Evolutionary conservation across 2,797 vertebrate species (phyloP).

Genomic region (Chaetodon trifasciatus): DNA sequence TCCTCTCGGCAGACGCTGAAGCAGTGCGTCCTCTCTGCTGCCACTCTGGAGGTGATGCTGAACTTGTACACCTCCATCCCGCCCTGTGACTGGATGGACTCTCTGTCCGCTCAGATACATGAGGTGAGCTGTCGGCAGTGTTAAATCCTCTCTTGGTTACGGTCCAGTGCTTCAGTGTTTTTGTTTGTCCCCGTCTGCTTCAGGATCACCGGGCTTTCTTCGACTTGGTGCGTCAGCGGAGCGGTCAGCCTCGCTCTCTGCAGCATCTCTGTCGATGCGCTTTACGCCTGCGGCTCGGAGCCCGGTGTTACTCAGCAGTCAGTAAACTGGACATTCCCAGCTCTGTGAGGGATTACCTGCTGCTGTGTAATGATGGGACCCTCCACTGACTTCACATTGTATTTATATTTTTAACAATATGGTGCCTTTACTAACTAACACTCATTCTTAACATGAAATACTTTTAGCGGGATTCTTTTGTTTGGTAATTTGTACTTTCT

Average conservation of each 20-base stretch:
- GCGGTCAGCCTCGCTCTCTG: constrained; percentile 87
- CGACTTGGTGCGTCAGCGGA: constrained; percentile 77
- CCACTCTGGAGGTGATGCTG: constrained; percentile 90
- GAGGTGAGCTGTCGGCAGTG: constrained; percentile 79
- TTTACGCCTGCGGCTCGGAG: constrained; percentile 83
- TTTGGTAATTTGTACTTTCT: too few relatives aligned
- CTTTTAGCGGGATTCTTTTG: too few relatives aligned
- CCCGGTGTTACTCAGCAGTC: constrained; percentile 75
- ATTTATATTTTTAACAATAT: not conserved
- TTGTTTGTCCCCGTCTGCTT: constrained; percentile 11
- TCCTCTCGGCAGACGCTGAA: constrained; percentile 86
- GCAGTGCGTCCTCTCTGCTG: constrained; percentile 87
- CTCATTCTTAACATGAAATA: too few relatives aligned
- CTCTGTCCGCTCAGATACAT: constrained; percentile 80
- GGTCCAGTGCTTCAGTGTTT: not conserved
- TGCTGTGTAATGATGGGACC: constrained; percentile 84
- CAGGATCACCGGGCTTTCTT: constrained; percentile 89
- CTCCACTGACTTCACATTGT: constrained; percentile 63
- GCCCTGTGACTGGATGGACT: constrained; percentile 85
- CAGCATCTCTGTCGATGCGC: constrained; percentile 92
- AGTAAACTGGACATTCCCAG: constrained; percentile 84
- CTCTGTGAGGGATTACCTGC: constrained; percentile 87
- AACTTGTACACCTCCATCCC: constrained; percentile 89
- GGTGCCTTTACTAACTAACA: not conserved
- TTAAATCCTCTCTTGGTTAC: not conserved